Base-by-base conservation (phyloP, 2,888 invertebrate species). In the Stictocephala bisonia region DNA sequence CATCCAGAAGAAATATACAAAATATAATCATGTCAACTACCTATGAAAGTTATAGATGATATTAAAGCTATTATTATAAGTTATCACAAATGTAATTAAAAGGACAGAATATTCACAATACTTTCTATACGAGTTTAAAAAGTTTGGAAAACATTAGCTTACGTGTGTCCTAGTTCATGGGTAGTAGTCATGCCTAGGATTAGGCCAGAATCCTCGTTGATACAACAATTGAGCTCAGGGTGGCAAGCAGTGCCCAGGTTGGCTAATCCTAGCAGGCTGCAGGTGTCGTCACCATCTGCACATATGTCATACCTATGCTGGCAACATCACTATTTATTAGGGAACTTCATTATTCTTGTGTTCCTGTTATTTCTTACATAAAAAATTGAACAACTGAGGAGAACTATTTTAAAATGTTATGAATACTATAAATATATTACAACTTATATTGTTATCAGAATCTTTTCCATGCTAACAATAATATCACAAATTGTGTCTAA, bases 161-260 rank as follows among this genome's bases (percentile, higher is more conserved):
- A 91, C 90, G 90, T 88, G 83, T 91, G 91, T 51, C 91, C 91
- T 75, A 91, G 83, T 83, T 91, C 91, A 80, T 91, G 91, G 9
- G 90, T 87, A 50, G 90, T 87, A 2, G 89, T 89, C 78, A 88
- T 87, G 31, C 89, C 90, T 66, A 90, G 83, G 13, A 88, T 85
- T 51, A 91, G 85, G 1, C 91, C 91, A 64, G 86, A 87, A 83
- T 91, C 91, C 82, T 91, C 90, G 80, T 90, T 90, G 80, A 91
- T 88, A 77, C 88, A 89, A 82, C 90, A 91, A 72, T 88, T 87
- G 75, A 88, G 84, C 75, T 88, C 83, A 13, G 84, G 79, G 24
- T 83, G 82, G 82, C 91, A 91, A 82, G 90, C 88, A 4, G 88
- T 87, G 3, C 89, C 88, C 53, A 90, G 87, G 82, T 89, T 89